Base-by-base conservation (phyloP, 2,113 vertebrate genomes). In the Mohoua ochrocephala region DNA sequence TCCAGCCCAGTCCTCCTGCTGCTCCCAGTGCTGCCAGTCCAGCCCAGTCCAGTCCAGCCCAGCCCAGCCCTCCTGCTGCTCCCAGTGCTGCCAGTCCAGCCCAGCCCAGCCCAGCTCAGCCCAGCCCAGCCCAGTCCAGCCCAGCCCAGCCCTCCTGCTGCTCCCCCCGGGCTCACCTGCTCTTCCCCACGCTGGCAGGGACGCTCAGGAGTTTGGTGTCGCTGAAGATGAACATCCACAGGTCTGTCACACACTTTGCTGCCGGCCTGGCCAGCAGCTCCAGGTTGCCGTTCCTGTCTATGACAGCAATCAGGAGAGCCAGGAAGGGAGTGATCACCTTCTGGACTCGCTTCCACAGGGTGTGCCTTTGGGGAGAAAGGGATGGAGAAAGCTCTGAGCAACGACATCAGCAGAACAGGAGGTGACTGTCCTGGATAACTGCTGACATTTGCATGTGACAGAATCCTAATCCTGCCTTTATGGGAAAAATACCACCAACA, bases 201-300 rank as follows among this genome's bases (percentile, higher is more conserved):
- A 99, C 95, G 76, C 98, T 93, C 91, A 99, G 98, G 13, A 99
- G 97, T 63, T 98, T 99, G 11, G 96, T 64, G 65, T 99, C 97
- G 23, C 84, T 89, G 97, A 99, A 99, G 95, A 99, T 98, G 74
- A 99, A 98, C 91, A 99, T 98, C 99, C 99, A 99, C 23, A 99
- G 97, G 10, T 92, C 97, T 87, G 97, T 99, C 47, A 98, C 96
- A 95, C 98, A 98, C 60, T 89, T 61, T 4, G 92, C 96, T 24
- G 93, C 80, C 2, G 74, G 61, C 63, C 96, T 98, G 44, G 97
- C 94, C 96, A 99, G 93, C 41, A 99, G 97, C 92, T 99, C 98
- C 76, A 99, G 97, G 84, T 99, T 99, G 93, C 97, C 97, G 42
- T 99, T 98, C 14, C 98, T 97, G 97, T 99, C 99, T 31, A 99